Percentiles rank a stretch among this genome's conserved stretches.
Evolutionary conservation across 1,140 invertebrate species (phyloP).

Genomic region (Drosophila chauvacae): DNA sequence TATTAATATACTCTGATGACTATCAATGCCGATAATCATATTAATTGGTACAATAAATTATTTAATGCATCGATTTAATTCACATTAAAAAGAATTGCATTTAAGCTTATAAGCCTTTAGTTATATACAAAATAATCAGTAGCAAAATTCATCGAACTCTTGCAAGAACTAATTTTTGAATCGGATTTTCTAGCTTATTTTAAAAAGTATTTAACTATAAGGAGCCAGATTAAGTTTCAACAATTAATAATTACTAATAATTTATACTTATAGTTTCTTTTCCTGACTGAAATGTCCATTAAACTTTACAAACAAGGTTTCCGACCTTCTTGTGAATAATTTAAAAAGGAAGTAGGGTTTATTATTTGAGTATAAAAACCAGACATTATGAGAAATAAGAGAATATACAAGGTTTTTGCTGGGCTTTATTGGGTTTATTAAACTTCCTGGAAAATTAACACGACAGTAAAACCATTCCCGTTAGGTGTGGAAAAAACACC

Average conservation of each 20-base stretch:
- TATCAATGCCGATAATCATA: background rate
- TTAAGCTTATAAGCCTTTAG: background rate
- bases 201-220: background rate
- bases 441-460: slow-evolving; percentile 2
- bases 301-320: no score
- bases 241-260: no score
- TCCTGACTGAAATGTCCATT: background rate
- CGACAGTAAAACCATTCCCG: background rate
- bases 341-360: background rate
- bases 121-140: no score
- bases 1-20: background rate
- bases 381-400: background rate
- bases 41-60: background rate
- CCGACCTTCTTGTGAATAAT: background rate
- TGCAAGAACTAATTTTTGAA: no score
- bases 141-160: no score
- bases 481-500: background rate
- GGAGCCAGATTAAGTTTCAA: background rate
- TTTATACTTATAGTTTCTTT: background rate
- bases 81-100: background rate
- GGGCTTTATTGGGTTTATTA: background rate
- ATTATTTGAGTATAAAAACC: background rate
- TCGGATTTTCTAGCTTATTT: no score
- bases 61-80: no score
- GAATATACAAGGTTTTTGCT: background rate